Conservation (phyloP, 2,113 vertebrate genomes). For the Calidris pugnax region DNA sequence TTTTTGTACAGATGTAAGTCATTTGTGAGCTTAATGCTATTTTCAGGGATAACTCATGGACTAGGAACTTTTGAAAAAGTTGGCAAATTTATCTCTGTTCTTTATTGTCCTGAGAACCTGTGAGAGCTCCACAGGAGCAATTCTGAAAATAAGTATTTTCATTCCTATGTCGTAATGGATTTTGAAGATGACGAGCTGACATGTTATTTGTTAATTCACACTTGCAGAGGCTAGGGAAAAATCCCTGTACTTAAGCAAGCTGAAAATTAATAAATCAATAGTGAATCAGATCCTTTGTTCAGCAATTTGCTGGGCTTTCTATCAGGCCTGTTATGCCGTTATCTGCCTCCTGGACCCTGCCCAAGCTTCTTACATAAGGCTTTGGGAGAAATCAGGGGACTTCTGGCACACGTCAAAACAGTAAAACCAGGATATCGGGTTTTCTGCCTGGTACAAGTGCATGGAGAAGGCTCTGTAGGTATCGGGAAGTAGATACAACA, state of each 20-base stretch:
- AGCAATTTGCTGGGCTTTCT: not conserved
- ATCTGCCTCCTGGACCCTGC: not conserved
- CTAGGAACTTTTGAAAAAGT: not conserved
- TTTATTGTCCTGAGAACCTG: not conserved
- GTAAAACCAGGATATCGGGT: not conserved
- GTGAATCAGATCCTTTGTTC: constrained; percentile 22
- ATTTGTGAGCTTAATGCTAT: not conserved
- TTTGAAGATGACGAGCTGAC: not conserved
- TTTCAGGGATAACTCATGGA: not conserved
- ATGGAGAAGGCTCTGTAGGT: not conserved
- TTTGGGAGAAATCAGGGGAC: not conserved
- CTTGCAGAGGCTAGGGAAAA: not conserved
- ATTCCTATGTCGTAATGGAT: not conserved
- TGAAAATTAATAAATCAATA: constrained; percentile 11
- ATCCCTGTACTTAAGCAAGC: not conserved
- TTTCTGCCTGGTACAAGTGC: not conserved
- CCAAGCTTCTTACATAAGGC: constrained; percentile 4
- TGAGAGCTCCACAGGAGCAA: not conserved
- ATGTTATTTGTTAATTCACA: not conserved
- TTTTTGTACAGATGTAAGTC: not conserved
- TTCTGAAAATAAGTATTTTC: not conserved
- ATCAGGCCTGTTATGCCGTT: not conserved
- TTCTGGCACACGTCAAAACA: not conserved
- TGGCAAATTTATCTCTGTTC: not conserved
- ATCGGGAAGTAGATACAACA: not conserved